phyloP scores from a whole-genome alignment of 2,797 vertebrate species.

The Aplochiton taeniatus region DNA sequence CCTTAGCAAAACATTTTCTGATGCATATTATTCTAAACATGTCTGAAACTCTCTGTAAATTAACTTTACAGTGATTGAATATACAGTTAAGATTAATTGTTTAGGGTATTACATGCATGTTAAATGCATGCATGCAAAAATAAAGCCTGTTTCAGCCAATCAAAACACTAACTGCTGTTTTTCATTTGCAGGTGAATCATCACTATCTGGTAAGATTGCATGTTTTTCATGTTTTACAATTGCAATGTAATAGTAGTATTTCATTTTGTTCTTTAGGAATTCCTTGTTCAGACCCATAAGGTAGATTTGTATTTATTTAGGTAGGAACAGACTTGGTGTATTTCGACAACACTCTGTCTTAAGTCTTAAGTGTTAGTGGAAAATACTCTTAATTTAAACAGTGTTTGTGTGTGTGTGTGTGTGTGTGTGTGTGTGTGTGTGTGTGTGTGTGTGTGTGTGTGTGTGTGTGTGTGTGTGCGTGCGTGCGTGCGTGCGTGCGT shows the following conservation, averaged over 20 bases:
- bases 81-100: no score
- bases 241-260: not conserved
- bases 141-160: not conserved
- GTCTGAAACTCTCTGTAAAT: no score
- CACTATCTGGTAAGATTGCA: slow-evolving; percentile 25
- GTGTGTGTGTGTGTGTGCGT: slow-evolving; percentile 1
- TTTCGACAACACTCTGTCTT: no score
- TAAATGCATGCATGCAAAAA: not conserved
- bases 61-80: no score
- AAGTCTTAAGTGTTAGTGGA: no score
- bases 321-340: no score
- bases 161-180: slow-evolving; percentile 9
- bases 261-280: not conserved
- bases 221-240: slow-evolving; percentile 1
- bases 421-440: slow-evolving; percentile 6
- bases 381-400: no score
- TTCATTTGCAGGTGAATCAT: slow-evolving; percentile 33
- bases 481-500: no score
- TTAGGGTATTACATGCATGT: not conserved
- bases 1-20: no score
- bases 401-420: slow-evolving; percentile 11
- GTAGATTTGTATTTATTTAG: no score
- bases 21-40: no score
- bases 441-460: slow-evolving; percentile 10
- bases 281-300: not conserved